Evolutionary conservation across 2,113 vertebrate species (phyloP).

Genomic region (Cricetomys ansorgei): DNA sequence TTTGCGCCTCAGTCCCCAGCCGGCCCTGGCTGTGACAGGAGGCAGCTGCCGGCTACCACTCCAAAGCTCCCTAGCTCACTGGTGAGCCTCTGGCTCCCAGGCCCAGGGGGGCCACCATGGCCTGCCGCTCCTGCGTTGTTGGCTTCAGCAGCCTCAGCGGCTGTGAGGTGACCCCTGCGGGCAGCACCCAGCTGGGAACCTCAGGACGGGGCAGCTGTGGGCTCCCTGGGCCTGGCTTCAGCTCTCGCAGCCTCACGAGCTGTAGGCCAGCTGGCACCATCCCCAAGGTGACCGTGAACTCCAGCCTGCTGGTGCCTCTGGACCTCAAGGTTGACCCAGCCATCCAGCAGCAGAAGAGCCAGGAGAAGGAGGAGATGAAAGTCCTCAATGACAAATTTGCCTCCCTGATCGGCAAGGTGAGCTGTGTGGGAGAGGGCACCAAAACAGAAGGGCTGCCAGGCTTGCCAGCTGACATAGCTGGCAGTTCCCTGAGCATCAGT

Average conservation of each 20-base stretch:
- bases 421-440: neutral
- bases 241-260: conserved; percentile 69
- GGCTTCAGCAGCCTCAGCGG: conserved; percentile 81
- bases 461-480: neutral
- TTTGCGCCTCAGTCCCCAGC: conserved; percentile 87
- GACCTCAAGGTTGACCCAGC: conserved; percentile 91
- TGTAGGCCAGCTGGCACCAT: conserved; percentile 38
- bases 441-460: neutral
- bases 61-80: neutral
- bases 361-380: conserved; percentile 96
- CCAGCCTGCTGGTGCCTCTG: conserved; percentile 90
- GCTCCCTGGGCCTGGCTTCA: conserved; percentile 51
- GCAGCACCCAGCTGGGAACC: conserved; percentile 56
- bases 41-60: conserved; percentile 51
- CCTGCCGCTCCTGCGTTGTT: conserved; percentile 78
- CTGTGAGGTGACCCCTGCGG: conserved; percentile 75
- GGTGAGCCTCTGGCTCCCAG: conserved; percentile 56
- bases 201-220: conserved; percentile 62
- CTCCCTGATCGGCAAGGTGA: conserved; percentile 94
- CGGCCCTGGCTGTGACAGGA: conserved; percentile 77
- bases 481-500: neutral
- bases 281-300: conserved; percentile 64
- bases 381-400: conserved; percentile 94
- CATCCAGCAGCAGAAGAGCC: conserved; percentile 88
- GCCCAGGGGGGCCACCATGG: conserved; percentile 76